Evolutionary conservation across 1,140 invertebrate species (phyloP).

Genomic region (Ridgeia piscesae): DNA sequence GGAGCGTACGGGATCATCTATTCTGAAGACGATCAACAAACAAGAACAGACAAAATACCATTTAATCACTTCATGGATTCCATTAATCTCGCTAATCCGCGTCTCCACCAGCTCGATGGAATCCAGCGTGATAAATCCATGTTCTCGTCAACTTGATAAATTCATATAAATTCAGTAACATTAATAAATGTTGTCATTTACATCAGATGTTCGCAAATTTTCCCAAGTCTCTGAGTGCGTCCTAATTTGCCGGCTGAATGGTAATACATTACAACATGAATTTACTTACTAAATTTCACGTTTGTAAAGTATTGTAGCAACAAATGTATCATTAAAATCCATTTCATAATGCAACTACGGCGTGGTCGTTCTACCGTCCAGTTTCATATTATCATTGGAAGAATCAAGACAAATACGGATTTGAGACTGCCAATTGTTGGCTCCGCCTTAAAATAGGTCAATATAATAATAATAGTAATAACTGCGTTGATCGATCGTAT

Average conservation of each 20-base stretch:
- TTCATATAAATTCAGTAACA: not conserved
- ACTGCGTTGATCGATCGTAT: not conserved
- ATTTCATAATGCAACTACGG: not conserved
- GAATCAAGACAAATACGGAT: not conserved
- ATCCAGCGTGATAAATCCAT: not conserved
- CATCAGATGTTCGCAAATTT: no score
- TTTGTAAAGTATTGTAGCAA: not conserved
- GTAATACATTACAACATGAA: no score
- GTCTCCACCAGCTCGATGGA: not conserved
- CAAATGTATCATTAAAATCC: not conserved
- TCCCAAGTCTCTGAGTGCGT: no score
- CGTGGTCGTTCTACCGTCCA: not conserved
- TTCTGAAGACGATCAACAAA: no score
- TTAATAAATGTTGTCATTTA: not conserved
- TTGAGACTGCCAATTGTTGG: not conserved
- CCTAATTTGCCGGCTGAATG: no score
- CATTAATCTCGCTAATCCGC: not conserved
- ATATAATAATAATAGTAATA: not conserved
- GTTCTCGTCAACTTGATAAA: not conserved
- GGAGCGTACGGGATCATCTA: no score
- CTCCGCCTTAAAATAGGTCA: not conserved
- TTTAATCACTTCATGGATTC: not conserved
- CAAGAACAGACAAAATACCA: no score
- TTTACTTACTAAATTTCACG: no score
- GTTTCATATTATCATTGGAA: not conserved